phyloP scores from a whole-genome alignment of 2,888 invertebrate genomes.

The Scaptomyza flava region DNA sequence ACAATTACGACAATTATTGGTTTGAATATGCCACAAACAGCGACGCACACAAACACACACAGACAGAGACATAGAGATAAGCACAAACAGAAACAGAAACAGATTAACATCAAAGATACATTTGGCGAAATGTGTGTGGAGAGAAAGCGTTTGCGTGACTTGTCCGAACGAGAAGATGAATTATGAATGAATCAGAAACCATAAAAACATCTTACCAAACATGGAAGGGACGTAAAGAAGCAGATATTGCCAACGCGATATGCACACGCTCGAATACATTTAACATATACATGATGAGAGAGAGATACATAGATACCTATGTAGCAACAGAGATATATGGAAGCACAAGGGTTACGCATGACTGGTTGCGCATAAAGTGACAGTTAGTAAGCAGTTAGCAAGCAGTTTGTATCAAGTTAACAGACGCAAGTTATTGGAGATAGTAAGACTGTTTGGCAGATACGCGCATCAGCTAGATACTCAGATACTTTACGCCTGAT shows the following conservation, averaged over 20 bases:
- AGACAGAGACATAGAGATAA: not conserved
- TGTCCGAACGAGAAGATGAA: constrained; percentile 40
- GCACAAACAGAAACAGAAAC: not conserved
- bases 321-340: constrained; percentile 2
- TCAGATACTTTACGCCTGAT: constrained; percentile 61
- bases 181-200: constrained; percentile 58
- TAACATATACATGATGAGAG: constrained; percentile 11
- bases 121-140: constrained; percentile 11
- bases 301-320: not conserved
- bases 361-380: constrained; percentile 56
- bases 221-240: constrained; percentile 6
- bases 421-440: constrained; percentile 3
- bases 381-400: constrained; percentile 37
- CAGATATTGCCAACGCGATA: constrained; percentile 1
- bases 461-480: constrained; percentile 28
- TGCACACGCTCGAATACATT: constrained; percentile 1
- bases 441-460: not conserved
- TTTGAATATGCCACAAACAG: constrained; percentile 22
- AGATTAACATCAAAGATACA: constrained; percentile 13
- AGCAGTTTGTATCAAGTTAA: not conserved
- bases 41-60: constrained; percentile 2
- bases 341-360: constrained; percentile 24
- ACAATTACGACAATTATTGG: constrained; percentile 41
- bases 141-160: constrained; percentile 7
- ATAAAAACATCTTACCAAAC: constrained; percentile 47